Conservation (phyloP, 2,888 invertebrate genomes). For the Mesoligia furuncula region DNA sequence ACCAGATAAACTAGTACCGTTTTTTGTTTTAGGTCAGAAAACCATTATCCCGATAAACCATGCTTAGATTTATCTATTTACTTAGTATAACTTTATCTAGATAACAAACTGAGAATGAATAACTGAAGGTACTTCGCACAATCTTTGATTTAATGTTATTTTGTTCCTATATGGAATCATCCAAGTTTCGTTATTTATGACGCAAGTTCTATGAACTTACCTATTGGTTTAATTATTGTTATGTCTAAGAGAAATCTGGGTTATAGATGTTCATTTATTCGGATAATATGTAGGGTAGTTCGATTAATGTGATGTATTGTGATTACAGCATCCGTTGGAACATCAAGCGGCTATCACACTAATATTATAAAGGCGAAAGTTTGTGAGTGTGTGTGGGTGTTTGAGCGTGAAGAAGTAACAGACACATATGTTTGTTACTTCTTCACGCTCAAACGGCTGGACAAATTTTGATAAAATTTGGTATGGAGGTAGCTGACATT, state of each 20-base stretch:
- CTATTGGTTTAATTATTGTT: constrained; percentile 63
- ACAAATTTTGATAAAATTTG: no score
- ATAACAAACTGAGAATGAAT: constrained; percentile 53
- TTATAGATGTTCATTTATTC: constrained; percentile 34
- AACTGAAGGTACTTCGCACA: constrained; percentile 53
- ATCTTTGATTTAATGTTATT: constrained; percentile 77
- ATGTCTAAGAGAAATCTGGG: constrained; percentile 33
- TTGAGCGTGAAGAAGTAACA: no score
- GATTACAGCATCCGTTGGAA: neutral
- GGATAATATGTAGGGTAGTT: constrained; percentile 21
- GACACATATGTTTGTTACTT: no score
- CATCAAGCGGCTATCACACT: neutral
- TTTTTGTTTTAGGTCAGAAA: constrained; percentile 5
- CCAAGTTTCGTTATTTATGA: constrained; percentile 78
- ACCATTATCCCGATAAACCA: constrained; percentile 5
- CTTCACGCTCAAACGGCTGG: no score
- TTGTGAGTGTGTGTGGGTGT: no score
- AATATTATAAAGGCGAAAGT: no score
- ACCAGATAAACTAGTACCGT: neutral
- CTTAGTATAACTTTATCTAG: constrained; percentile 37
- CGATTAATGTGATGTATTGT: constrained; percentile 26
- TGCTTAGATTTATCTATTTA: constrained; percentile 46
- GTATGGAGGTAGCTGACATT: no score
- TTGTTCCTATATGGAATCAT: constrained; percentile 75
- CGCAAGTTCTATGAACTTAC: constrained; percentile 70